Percentiles rank a stretch among this genome's conserved stretches.
Evolutionary conservation across 1,140 invertebrate species (phyloP).

Genomic region (Drosophila azteca): DNA sequence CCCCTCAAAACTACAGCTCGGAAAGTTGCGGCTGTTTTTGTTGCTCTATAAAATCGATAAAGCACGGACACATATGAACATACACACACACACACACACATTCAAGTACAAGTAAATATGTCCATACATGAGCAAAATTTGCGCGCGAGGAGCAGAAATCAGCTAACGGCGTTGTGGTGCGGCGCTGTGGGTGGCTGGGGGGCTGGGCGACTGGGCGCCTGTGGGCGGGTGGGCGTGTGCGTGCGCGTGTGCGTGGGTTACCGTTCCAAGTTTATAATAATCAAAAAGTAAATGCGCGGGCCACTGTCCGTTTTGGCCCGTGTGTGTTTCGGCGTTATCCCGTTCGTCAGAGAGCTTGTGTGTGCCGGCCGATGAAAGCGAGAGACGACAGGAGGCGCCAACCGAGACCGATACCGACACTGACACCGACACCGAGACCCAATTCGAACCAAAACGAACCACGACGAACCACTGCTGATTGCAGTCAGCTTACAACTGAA

Average conservation of each 20-base stretch:
- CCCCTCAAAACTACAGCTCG: conserved; percentile 39
- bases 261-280: conserved; percentile 44
- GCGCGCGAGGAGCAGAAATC: conserved; percentile 37
- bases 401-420: conserved; percentile 27
- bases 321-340: background rate
- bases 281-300: conserved; percentile 45
- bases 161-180: conserved; percentile 41
- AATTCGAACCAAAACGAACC: conserved; percentile 49
- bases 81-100: conserved; percentile 14
- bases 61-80: conserved; percentile 60
- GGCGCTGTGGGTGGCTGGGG: background rate
- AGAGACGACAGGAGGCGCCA: conserved; percentile 24
- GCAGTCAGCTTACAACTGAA: conserved; percentile 84
- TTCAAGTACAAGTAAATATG: background rate
- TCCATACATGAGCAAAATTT: conserved; percentile 42
- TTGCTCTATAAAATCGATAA: conserved; percentile 73
- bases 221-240: conserved; percentile 26
- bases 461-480: conserved; percentile 83
- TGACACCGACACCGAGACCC: conserved; percentile 43
- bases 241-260: conserved; percentile 37
- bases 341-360: conserved; percentile 36
- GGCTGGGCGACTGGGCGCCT: conserved; percentile 27
- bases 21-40: conserved; percentile 48
- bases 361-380: conserved; percentile 1
- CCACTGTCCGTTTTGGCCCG: conserved; percentile 42